Conservation (phyloP, 2,113 vertebrate species). For the Ploceus nigricollis region DNA sequence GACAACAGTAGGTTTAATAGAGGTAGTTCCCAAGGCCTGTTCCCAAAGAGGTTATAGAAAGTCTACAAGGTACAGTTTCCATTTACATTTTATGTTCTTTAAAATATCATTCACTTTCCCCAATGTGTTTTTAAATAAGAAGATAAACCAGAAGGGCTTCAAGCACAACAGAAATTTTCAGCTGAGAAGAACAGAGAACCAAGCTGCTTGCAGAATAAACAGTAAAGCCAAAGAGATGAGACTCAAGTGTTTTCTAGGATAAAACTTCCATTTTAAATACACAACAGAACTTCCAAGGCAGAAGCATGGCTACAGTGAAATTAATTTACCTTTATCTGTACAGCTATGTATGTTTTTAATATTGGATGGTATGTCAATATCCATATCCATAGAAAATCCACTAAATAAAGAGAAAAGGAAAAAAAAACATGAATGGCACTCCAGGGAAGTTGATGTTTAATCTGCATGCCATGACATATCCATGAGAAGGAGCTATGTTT, state of each 20-base stretch:
- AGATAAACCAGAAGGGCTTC: neutral
- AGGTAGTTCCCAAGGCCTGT: neutral
- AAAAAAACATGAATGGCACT: neutral
- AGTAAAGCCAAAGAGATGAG: neutral
- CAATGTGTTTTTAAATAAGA: neutral
- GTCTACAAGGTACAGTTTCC: neutral
- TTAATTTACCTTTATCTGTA: slow-evolving; percentile 81
- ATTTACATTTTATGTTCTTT: neutral
- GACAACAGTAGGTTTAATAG: neutral
- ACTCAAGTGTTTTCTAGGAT: neutral
- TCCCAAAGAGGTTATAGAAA: neutral
- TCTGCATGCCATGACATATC: neutral
- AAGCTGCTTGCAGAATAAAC: neutral
- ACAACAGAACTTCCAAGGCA: neutral
- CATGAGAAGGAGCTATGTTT: neutral
- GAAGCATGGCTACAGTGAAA: neutral
- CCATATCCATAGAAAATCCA: slow-evolving; percentile 78
- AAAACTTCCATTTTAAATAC: neutral
- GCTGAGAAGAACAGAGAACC: neutral
- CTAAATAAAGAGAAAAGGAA: slow-evolving; percentile 34
- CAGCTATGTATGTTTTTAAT: slow-evolving; percentile 71
- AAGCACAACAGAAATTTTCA: neutral
- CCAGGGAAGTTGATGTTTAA: neutral
- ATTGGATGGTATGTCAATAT: slow-evolving; percentile 79
- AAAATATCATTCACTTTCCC: neutral